These are phyloP conservation scores for Diorhabda elongata DNA, from an alignment of 1,140 invertebrate species.

Conservation along the genomic window DNA sequence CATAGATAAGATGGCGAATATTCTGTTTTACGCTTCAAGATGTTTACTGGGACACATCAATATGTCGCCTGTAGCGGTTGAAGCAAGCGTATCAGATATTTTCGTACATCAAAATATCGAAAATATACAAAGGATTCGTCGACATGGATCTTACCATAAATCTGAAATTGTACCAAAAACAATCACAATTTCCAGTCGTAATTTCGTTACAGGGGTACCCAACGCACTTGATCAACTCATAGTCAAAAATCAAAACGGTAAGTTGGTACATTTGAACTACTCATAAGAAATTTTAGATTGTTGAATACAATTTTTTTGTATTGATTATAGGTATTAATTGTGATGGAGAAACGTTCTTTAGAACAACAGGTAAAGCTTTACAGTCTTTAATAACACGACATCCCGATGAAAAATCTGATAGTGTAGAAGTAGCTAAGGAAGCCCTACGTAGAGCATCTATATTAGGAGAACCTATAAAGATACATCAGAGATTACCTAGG, in stretches of 20 bases:
- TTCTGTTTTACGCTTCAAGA: conserved; percentile 37
- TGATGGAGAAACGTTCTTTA: conserved; percentile 66
- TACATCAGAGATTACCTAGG: conserved; percentile 64
- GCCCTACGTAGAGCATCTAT: conserved; percentile 66
- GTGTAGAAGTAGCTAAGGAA: conserved; percentile 63
- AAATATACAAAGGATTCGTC: conserved; percentile 34
- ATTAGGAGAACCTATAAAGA: conserved; percentile 63
- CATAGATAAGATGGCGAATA: conserved; percentile 32
- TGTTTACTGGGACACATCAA: conserved; percentile 44
- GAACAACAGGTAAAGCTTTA: conserved; percentile 61
- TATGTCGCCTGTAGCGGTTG: conserved; percentile 44
- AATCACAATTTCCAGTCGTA: conserved; percentile 35
- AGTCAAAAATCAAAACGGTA: conserved; percentile 41
- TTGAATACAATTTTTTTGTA: not conserved
- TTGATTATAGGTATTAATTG: conserved; percentile 55
- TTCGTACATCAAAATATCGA: conserved; percentile 42
- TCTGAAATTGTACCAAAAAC: conserved; percentile 36
- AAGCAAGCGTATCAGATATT: conserved; percentile 42
- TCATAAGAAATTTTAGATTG: not conserved
- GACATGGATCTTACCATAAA: conserved; percentile 36
- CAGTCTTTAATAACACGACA: conserved; percentile 55
- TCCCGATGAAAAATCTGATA: conserved; percentile 56
- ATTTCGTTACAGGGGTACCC: conserved; percentile 40
- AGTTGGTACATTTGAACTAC: conserved; percentile 8
- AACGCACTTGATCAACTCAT: conserved; percentile 43